These are phyloP conservation scores for Adrianichthys oophorus DNA, from an alignment of 2,797 vertebrate genomes.

Conservation along the genomic window DNA sequence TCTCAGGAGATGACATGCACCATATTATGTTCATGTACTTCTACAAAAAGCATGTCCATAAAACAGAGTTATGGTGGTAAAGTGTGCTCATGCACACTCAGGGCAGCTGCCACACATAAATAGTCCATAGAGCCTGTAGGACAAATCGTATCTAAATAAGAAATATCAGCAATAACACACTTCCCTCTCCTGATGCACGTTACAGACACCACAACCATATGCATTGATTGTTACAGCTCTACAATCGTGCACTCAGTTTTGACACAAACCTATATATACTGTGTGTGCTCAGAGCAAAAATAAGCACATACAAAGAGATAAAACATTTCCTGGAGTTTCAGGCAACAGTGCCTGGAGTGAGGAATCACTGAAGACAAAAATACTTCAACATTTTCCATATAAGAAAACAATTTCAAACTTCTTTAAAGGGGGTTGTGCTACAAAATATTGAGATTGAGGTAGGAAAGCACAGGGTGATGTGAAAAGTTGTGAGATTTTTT, in stretches of 20 bases:
- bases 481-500: conserved; percentile 3
- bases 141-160: conserved; percentile 13
- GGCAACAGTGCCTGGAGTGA: conserved; percentile 25
- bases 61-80: background rate
- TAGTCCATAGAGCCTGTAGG: conserved; percentile 3
- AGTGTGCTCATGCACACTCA: background rate
- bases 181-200: conserved; percentile 1
- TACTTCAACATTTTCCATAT: conserved; percentile 16
- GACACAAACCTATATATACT: conserved; percentile 6
- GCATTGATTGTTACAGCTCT: background rate
- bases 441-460: conserved; percentile 12
- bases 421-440: conserved; percentile 2
- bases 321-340: conserved; percentile 36
- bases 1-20: background rate
- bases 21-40: background rate
- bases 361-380: conserved; percentile 16
- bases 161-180: conserved; percentile 10
- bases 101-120: conserved; percentile 7
- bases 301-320: conserved; percentile 27
- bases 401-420: background rate
- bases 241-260: conserved; percentile 9
- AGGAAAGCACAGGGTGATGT: conserved; percentile 6
- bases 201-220: background rate
- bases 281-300: conserved; percentile 3
- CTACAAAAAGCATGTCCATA: background rate